Evolutionary conservation across 92 coral and sea anemone genomes (phyloP).

Genomic region (Siderastrea siderea): DNA sequence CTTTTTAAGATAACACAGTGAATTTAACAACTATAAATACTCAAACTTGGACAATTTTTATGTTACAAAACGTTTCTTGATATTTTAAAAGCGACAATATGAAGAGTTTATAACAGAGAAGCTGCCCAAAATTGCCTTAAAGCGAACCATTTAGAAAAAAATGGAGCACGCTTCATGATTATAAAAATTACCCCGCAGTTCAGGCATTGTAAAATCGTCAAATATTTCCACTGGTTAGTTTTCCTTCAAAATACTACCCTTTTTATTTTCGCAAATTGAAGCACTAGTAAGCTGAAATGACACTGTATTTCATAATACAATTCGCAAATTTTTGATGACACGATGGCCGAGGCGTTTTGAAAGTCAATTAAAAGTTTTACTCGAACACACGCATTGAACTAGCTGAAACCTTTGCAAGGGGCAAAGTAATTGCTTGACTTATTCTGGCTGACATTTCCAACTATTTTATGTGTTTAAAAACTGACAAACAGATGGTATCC

Average conservation of each 20-base stretch:
- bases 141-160: slow-evolving; percentile 10
- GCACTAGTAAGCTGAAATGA: background rate
- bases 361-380: background rate
- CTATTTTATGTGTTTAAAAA: background rate
- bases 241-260: background rate
- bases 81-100: slow-evolving; percentile 26
- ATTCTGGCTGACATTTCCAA: background rate
- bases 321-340: background rate
- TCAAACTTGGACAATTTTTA: slow-evolving; percentile 28
- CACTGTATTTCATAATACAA: background rate
- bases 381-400: background rate
- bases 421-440: background rate
- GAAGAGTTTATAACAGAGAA: slow-evolving; percentile 14
- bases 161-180: background rate
- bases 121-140: slow-evolving; percentile 32
- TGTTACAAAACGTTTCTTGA: background rate
- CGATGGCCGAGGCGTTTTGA: background rate
- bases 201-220: slow-evolving; percentile 3
- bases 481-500: slow-evolving; percentile 14
- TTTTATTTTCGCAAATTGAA: background rate
- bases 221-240: slow-evolving; percentile 14
- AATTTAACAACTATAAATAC: slow-evolving; percentile 31
- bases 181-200: slow-evolving; percentile 2
- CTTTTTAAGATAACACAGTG: background rate
- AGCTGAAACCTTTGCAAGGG: background rate